Conservation (phyloP, 1,140 invertebrate species). For the Bombus superbus region DNA sequence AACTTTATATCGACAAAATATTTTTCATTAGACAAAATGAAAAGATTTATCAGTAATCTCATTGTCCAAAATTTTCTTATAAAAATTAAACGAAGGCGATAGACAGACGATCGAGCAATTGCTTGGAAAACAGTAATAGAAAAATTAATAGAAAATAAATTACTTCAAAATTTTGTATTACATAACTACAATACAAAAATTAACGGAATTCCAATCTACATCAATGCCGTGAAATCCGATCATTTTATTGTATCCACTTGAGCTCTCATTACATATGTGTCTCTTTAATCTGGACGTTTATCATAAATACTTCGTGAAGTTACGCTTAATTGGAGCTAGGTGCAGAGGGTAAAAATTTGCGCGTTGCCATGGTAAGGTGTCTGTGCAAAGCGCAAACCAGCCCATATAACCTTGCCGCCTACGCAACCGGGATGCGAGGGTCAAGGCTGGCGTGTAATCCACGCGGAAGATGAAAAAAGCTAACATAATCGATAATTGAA, state of each 20-base stretch:
- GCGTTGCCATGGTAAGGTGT: not conserved
- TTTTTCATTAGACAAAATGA: not conserved
- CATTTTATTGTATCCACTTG: too few relatives aligned
- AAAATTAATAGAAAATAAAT: not conserved
- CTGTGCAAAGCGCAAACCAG: conserved; percentile 23
- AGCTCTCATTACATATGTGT: not conserved
- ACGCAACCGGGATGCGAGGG: conserved; percentile 34
- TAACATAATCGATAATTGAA: conserved; percentile 58
- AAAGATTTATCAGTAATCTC: not conserved
- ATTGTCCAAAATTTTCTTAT: not conserved
- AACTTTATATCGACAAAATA: not conserved
- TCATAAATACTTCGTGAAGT: not conserved
- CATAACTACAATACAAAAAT: too few relatives aligned
- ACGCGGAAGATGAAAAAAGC: conserved; percentile 47
- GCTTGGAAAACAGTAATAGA: not conserved
- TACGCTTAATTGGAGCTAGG: not conserved
- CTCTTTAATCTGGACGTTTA: not conserved
- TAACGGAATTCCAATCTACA: too few relatives aligned
- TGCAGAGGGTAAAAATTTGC: not conserved
- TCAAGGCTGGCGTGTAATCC: conserved; percentile 47
- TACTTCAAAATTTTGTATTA: too few relatives aligned
- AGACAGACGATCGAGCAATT: too few relatives aligned
- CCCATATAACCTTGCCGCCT: not conserved
- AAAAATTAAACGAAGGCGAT: too few relatives aligned
- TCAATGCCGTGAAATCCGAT: too few relatives aligned